Evolutionary conservation across 2,113 vertebrate genomes (phyloP).

Genomic region (Oryzias woworae): DNA sequence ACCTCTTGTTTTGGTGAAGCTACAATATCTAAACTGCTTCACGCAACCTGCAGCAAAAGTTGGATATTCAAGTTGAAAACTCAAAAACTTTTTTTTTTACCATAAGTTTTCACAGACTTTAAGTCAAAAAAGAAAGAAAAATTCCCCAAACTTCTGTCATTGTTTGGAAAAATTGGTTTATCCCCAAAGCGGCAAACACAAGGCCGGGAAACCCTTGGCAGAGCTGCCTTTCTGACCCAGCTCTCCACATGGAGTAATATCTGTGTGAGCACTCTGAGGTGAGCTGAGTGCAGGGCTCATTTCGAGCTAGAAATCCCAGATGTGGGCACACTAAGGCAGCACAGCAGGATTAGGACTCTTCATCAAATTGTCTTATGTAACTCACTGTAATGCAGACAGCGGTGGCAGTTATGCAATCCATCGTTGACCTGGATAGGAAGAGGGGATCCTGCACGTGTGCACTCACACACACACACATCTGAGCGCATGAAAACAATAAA

Average conservation of each 20-base stretch:
- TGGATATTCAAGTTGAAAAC: no score
- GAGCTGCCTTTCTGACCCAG: constrained; percentile 5
- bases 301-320: constrained; percentile 60
- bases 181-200: no score
- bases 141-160: no score
- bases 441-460: constrained; percentile 23
- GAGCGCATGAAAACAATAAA: neutral
- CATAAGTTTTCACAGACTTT: no score
- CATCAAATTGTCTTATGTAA: constrained; percentile 78
- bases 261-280: constrained; percentile 10
- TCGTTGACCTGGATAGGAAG: constrained; percentile 57
- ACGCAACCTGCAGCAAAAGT: no score
- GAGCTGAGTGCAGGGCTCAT: constrained; percentile 11
- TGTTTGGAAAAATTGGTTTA: no score
- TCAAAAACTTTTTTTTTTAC: no score
- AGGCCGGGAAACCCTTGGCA: neutral
- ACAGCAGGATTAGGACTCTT: constrained; percentile 67
- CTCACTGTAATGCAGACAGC: constrained; percentile 60
- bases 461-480: constrained; percentile 2
- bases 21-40: no score
- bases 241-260: constrained; percentile 9
- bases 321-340: constrained; percentile 44
- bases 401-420: constrained; percentile 65
- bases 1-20: no score
- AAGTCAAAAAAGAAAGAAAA: no score